These are phyloP conservation scores for Condylura cristata DNA, from an alignment of 2,113 vertebrate species.

Conservation along the genomic window DNA sequence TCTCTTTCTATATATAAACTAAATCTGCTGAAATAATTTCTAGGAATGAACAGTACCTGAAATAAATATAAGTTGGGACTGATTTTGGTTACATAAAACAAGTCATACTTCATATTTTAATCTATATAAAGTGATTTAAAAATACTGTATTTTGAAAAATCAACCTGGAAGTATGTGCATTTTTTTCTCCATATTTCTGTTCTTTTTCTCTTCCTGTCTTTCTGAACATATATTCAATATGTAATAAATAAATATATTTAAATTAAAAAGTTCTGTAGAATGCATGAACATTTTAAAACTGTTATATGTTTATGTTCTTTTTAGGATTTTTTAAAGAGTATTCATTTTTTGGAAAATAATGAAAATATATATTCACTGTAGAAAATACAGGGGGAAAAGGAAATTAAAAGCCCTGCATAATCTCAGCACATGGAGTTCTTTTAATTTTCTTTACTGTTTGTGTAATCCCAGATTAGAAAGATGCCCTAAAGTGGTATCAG, in stretches of 20 bases:
- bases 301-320: background rate
- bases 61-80: constrained; percentile 1
- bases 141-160: background rate
- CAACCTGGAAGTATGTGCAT: background rate
- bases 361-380: background rate
- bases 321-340: background rate
- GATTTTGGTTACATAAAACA: constrained; percentile 18
- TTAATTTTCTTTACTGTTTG: background rate
- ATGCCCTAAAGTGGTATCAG: background rate
- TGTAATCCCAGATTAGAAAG: background rate
- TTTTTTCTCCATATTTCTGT: background rate
- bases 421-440: background rate
- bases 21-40: background rate
- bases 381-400: background rate
- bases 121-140: background rate
- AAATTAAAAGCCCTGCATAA: background rate
- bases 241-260: background rate
- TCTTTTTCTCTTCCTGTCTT: background rate
- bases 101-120: background rate
- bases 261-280: background rate
- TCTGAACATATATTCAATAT: background rate
- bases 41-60: constrained; percentile 20
- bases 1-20: background rate
- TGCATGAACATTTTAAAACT: background rate
- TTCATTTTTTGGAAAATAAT: background rate